Evolutionary conservation across 2,797 vertebrate genomes (phyloP).

Genomic region (Brachymystax lenok): DNA sequence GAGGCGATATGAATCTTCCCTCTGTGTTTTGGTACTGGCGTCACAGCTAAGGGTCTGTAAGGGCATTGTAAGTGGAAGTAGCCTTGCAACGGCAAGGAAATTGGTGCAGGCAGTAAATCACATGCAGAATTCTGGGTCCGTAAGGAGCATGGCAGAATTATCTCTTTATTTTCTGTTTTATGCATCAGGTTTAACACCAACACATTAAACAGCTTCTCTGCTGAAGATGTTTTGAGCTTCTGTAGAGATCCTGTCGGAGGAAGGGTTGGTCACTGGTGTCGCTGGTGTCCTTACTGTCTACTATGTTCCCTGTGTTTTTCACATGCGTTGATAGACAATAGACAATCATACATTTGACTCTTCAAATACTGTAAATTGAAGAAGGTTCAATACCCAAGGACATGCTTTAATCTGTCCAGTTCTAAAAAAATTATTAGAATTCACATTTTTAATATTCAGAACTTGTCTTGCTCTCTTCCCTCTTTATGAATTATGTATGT

Average conservation of each 20-base stretch:
- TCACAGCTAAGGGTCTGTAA: slow-evolving; percentile 27
- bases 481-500: slow-evolving; percentile 7
- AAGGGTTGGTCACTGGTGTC: no score
- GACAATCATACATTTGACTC: no score
- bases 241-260: no score
- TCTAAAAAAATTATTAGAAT: neutral
- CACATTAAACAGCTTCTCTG: no score
- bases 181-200: no score
- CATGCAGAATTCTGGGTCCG: neutral
- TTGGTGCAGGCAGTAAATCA: neutral
- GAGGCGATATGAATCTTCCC: slow-evolving; percentile 36
- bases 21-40: slow-evolving; percentile 8
- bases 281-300: no score
- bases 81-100: slow-evolving; percentile 8
- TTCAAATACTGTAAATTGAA: no score
- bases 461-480: neutral
- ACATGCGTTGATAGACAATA: no score
- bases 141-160: slow-evolving; percentile 1
- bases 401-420: no score
- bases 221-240: no score
- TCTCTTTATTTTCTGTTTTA: slow-evolving; percentile 9
- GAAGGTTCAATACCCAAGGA: no score
- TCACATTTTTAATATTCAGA: neutral
- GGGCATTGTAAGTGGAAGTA: slow-evolving; percentile 6
- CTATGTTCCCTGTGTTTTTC: no score